A percentile compares a stretch with the other conserved stretches of the same genome.
Conservation (phyloP, 2,888 invertebrate genomes). For the Campaea margaritaria region DNA sequence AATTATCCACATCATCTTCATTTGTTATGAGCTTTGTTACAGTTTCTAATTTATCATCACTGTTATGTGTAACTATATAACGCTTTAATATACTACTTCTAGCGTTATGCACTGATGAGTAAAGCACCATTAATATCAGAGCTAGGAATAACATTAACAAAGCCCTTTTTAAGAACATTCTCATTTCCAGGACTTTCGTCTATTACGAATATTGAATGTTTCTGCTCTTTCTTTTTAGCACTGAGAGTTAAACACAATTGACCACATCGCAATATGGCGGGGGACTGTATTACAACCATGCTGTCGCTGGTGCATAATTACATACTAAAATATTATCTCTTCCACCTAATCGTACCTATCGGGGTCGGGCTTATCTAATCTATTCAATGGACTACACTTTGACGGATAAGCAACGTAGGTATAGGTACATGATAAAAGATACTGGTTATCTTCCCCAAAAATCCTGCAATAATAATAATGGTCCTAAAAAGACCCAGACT, state of each 20-base stretch:
- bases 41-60: conserved; percentile 3
- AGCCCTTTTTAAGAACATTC: conserved; percentile 13
- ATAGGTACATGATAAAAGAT: conserved; percentile 2
- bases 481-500: no score
- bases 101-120: neutral
- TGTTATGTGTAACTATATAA: conserved; percentile 16
- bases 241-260: conserved; percentile 5
- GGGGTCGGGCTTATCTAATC: conserved; percentile 29
- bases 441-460: neutral
- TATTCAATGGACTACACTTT: conserved; percentile 16
- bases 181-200: conserved; percentile 12
- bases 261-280: neutral
- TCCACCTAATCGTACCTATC: conserved; percentile 31
- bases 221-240: neutral
- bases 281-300: conserved; percentile 14
- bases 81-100: neutral
- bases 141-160: conserved; percentile 16
- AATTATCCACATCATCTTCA: conserved; percentile 3
- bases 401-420: conserved; percentile 11
- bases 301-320: conserved; percentile 22
- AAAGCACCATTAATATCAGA: conserved; percentile 15
- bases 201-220: neutral
- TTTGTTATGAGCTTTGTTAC: conserved; percentile 1
- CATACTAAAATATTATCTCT: neutral
- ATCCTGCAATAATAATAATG: neutral